Conservation (phyloP, 2,113 vertebrate genomes). For the Balaeniceps rex region DNA sequence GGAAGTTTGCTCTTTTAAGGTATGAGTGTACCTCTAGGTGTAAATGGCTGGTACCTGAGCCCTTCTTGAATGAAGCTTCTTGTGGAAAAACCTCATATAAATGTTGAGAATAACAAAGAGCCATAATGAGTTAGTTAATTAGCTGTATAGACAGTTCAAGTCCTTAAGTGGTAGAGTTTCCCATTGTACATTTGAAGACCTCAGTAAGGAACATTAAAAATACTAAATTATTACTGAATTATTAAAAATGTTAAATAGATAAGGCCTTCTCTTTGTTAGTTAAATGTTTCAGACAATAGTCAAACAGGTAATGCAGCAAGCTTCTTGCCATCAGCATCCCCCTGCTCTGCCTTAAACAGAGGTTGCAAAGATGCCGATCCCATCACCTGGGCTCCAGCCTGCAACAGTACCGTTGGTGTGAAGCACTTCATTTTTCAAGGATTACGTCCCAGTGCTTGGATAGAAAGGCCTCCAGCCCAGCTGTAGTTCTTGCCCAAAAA, state of each 20-base stretch:
- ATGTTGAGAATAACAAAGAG: neutral
- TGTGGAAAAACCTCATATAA: neutral
- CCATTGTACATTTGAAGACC: neutral
- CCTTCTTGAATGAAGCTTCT: neutral
- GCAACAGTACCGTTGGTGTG: neutral
- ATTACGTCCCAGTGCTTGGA: accelerated
- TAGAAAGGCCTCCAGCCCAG: neutral
- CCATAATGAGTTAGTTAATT: neutral
- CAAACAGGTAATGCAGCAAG: neutral
- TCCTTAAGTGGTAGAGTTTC: neutral
- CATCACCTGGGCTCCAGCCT: neutral
- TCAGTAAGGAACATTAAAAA: neutral
- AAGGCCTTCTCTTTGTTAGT: neutral
- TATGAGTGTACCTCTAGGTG: too few species aligned
- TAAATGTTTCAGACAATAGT: neutral
- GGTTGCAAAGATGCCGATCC: neutral
- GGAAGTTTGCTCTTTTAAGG: neutral
- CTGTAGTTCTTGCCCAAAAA: neutral
- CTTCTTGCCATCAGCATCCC: neutral
- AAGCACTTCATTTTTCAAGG: neutral
- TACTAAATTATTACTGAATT: neutral
- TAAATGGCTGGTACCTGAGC: too few species aligned
- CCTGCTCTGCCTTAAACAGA: neutral
- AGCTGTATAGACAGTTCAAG: neutral
- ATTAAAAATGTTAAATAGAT: neutral